phyloP scores from a whole-genome alignment of 2,113 vertebrate species.

The Hemichromis elongatus region DNA sequence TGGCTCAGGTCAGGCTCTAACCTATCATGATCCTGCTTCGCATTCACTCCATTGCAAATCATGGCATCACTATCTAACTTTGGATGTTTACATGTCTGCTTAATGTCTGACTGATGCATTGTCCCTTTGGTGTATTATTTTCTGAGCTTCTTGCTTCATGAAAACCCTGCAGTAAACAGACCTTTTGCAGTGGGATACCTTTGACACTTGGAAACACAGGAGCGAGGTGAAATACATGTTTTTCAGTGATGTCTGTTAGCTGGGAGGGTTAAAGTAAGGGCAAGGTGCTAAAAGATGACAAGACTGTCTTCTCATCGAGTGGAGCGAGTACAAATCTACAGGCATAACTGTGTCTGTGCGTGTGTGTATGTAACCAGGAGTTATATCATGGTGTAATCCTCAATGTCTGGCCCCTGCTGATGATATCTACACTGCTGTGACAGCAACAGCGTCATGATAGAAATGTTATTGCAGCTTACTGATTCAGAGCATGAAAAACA shows the following conservation, averaged over 20 bases:
- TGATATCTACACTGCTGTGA: neutral
- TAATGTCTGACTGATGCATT: neutral
- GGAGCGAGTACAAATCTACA: neutral
- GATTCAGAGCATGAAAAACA: neutral
- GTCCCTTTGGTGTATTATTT: neutral
- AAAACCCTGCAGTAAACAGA: neutral
- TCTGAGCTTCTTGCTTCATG: neutral
- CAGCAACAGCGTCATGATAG: neutral
- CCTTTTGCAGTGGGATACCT: neutral
- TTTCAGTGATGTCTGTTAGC: neutral
- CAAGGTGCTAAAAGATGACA: neutral
- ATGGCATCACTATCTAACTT: conserved; percentile 9
- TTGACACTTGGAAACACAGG: neutral
- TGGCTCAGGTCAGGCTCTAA: neutral
- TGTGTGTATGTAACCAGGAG: neutral
- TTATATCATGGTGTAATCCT: neutral
- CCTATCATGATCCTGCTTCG: neutral
- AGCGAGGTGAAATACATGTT: neutral
- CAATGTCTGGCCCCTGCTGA: neutral
- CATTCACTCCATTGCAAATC: neutral
- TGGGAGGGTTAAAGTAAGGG: neutral
- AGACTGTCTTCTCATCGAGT: neutral
- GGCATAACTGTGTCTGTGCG: neutral
- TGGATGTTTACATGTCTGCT: neutral
- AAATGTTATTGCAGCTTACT: neutral